These are phyloP conservation scores for Porites lutea DNA, from an alignment of 64 coral and sea anemone genomes.

Conservation along the genomic window DNA sequence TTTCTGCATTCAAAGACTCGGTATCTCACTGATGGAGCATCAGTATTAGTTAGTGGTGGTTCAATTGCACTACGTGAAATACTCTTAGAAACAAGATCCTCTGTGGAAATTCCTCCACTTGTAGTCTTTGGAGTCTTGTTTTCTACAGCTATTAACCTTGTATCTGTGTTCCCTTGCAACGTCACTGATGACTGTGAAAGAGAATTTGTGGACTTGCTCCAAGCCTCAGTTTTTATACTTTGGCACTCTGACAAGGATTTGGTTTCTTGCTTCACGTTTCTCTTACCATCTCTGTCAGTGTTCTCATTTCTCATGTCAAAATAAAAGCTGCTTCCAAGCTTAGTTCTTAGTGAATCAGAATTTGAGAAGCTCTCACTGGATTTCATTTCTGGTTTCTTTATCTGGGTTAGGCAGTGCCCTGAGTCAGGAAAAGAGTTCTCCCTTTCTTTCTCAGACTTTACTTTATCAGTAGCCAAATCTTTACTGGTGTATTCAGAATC, in stretches of 20 bases:
- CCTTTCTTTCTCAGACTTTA: neutral
- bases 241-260: neutral
- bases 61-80: conserved; percentile 61
- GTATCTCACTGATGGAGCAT: conserved; percentile 56
- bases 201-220: neutral
- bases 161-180: neutral
- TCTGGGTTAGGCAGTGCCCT: neutral
- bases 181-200: neutral
- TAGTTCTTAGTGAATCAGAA: neutral
- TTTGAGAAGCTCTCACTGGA: neutral
- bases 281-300: neutral
- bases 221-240: conserved; percentile 1
- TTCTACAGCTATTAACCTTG: neutral
- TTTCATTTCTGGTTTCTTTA: neutral
- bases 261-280: neutral
- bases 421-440: neutral
- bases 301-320: conserved; percentile 4
- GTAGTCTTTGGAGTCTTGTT: conserved; percentile 10
- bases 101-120: conserved; percentile 4
- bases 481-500: conserved; percentile 67
- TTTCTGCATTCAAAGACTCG: conserved; percentile 71
- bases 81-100: conserved; percentile 67
- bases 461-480: neutral
- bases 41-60: conserved; percentile 58
- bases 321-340: conserved; percentile 2